These are phyloP conservation scores for Drosophila cognata DNA, from an alignment of 2,888 invertebrate genomes.

Conservation along the genomic window DNA sequence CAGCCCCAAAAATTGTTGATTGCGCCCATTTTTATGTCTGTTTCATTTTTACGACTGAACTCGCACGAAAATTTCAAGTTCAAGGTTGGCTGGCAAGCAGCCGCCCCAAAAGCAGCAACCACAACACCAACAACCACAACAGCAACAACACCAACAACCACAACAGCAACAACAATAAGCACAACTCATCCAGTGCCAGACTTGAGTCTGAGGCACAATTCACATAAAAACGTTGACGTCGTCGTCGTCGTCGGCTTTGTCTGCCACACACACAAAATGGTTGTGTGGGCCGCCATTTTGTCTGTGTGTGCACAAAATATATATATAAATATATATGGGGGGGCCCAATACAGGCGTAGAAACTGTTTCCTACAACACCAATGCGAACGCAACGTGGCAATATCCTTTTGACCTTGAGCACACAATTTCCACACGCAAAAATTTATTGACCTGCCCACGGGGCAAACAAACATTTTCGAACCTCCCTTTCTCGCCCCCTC, in stretches of 20 bases:
- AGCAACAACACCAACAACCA: conserved; percentile 29
- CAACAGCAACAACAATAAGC: conserved; percentile 25
- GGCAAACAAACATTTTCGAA: conserved; percentile 7
- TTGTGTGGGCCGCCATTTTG: conserved; percentile 70
- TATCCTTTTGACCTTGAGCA: conserved; percentile 85
- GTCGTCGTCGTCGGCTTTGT: conserved; percentile 40
- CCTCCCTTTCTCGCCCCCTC: conserved; percentile 1
- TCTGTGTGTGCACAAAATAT: conserved; percentile 26
- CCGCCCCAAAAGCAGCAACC: conserved; percentile 38
- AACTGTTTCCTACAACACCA: conserved; percentile 67
- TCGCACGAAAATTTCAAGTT: conserved; percentile 81
- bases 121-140: conserved; percentile 12
- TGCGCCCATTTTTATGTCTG: conserved; percentile 61
- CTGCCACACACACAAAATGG: conserved; percentile 54
- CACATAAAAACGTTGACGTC: conserved; percentile 24
- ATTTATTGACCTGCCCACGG: conserved; percentile 83
- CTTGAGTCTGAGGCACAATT: conserved; percentile 8
- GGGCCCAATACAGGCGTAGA: conserved; percentile 37
- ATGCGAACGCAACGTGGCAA: conserved; percentile 70
- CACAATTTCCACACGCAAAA: conserved; percentile 83
- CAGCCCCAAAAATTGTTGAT: conserved; percentile 30
- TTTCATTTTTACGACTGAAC: conserved; percentile 62
- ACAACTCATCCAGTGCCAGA: conserved; percentile 43
- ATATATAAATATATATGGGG: conserved; percentile 8
- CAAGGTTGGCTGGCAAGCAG: conserved; percentile 81